These are phyloP conservation scores for Tyrannus savana DNA, from an alignment of 2,113 vertebrate species.

Conservation along the genomic window DNA sequence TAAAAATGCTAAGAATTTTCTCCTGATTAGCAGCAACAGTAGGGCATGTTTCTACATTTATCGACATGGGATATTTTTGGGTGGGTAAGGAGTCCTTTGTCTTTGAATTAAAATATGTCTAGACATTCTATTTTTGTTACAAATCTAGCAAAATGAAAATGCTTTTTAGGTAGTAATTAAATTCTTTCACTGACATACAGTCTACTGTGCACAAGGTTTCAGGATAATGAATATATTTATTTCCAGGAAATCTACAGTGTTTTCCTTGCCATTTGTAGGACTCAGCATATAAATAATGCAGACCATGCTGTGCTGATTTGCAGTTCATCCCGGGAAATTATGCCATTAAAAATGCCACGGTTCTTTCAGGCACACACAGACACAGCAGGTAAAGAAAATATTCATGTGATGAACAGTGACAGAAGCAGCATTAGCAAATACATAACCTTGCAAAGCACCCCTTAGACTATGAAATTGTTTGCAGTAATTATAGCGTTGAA, in stretches of 20 bases:
- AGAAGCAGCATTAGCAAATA: neutral
- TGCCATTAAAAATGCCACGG: conserved; percentile 54
- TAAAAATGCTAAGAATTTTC: conserved; percentile 18
- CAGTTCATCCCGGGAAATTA: conserved; percentile 65
- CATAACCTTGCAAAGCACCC: neutral
- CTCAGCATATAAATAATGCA: conserved; percentile 79
- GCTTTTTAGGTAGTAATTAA: conserved; percentile 23
- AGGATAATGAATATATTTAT: conserved; percentile 57
- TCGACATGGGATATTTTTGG: neutral
- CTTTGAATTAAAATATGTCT: conserved; percentile 16
- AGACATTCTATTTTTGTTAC: neutral
- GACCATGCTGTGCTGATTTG: conserved; percentile 50
- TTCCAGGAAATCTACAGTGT: conserved; percentile 67
- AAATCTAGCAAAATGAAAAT: neutral
- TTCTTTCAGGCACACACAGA: conserved; percentile 6
- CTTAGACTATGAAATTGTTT: neutral
- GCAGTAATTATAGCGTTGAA: neutral
- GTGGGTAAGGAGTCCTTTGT: conserved; percentile 9
- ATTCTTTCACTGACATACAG: conserved; percentile 2
- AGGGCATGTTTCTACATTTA: neutral
- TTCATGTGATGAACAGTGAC: conserved; percentile 29
- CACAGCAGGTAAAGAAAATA: conserved; percentile 31
- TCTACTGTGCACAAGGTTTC: neutral
- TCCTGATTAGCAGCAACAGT: conserved; percentile 14
- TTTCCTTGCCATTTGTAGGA: conserved; percentile 51